Base-by-base conservation (phyloP, 1,140 invertebrate genomes). In the Thaumatotibia leucotreta region DNA sequence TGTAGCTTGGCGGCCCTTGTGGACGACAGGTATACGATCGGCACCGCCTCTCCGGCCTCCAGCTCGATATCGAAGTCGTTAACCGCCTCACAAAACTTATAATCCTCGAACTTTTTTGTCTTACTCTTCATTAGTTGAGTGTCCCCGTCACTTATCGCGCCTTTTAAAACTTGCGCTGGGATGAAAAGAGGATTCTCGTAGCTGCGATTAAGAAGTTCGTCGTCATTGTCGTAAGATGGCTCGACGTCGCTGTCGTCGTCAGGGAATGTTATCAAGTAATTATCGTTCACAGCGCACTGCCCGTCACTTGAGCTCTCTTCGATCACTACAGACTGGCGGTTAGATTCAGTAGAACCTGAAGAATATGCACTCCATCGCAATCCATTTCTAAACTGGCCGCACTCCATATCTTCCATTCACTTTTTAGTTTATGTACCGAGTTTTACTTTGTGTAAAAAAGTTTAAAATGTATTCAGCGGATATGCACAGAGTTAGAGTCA, bases 71-170 rank as follows among this genome's bases (percentile, higher is more conserved):
- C 86, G 70, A 86, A 86, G 78, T 88, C 85, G 75, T 87, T 88
- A 75, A 88, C 83, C 68, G 84, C 84, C 67, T 83, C 86, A 73
- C 82, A 83, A 68, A 87, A 89, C 85, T 86, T 88, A 86, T 88
- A 88, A 85, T 88, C 82, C 75, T 77, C 66, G 58, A 84, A 81
- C 69, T 84, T 87, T 82, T 84, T 81, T 72, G 77, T 73, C 70
- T 83, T 75, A 74, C 76, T 79, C 75, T 85, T 80, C 79, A 84
- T 85, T 84, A 79, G 70, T 76, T 83, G 72, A 73, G 67, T 76
- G 69, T 77, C n/a, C n/a, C n/a, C 73, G 64, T 81, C 77, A 78
- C 68, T 83, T 82, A 85, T 80, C 81, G 79, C 75, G 64, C 72
- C 80, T 75, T 83, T 84, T 73, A 81, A 84, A 84, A 86, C 82